Base-by-base conservation (phyloP, 2,797 vertebrate species). In the Cygnus olor region DNA sequence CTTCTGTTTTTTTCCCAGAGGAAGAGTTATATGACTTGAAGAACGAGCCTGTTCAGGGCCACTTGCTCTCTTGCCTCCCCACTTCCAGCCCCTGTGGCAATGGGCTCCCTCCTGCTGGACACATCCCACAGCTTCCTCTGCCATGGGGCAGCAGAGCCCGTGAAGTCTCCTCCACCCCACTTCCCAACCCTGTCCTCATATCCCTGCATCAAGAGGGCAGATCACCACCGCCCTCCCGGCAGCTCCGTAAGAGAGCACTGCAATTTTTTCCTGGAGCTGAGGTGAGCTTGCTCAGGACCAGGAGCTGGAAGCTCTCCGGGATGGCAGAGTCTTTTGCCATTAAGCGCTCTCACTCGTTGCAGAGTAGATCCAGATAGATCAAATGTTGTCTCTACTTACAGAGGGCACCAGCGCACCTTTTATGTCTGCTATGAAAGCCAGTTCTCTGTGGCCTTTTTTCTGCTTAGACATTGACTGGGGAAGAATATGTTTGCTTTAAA, bases 371-470 rank as follows among this genome's bases (percentile, higher is more conserved):
- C 45, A 90, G 64, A 80, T n/a, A 92, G n/a, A 79, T 63, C 71
- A 94, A 94, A 68, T 61, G 63, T 9, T 5, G 2, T 42, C 32
- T 70, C 40, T 60, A 68, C 83, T 94, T 90, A 77, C 18, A 60
- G 64, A 91, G 56, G 83, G 14, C 54, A 79, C 24, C 3, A 1
- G 42, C 3, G 0, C n/a, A 81, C 16, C 56, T 86, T 70, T 84
- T 68, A 73, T 53, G 9, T 70, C 83, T 82, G 54, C 32, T 70
- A 19, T 53, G 73, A 90, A 93, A 96, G 45, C 11, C 44, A 76
- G 10, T 49, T 83, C 32, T 64, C n/a, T 61, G 11, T 44, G 14
- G 66, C 22, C 5, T 64, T 85, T 30, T 71, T 72, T 69, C 66
- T 8, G 18, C 17, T 64, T 64, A 82, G 40, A 36, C 10, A 15